Evolutionary conservation across 2,113 vertebrate species (phyloP).

Genomic region (Odontophorus gujanensis): DNA sequence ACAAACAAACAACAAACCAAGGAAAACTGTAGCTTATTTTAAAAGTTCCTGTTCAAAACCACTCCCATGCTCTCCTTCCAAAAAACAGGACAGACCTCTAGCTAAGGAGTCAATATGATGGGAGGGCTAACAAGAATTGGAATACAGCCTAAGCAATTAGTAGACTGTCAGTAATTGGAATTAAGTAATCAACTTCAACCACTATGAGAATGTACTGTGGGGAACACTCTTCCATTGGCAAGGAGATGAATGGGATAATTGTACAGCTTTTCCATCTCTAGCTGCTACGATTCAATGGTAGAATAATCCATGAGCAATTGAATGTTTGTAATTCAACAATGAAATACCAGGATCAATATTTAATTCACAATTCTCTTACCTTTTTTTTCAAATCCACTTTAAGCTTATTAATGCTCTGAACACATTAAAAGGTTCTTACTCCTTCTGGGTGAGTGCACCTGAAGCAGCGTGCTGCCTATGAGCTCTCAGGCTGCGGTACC

Average conservation of each 20-base stretch:
- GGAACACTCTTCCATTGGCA: constrained; percentile 51
- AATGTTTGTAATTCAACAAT: constrained; percentile 33
- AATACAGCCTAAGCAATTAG: constrained; percentile 65
- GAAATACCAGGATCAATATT: constrained; percentile 60
- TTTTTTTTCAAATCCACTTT: constrained; percentile 43
- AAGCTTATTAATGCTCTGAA: constrained; percentile 48
- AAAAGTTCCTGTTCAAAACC: background rate
- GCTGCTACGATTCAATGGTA: background rate
- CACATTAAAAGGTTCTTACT: constrained; percentile 26
- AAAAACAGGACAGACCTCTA: constrained; percentile 40
- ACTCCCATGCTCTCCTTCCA: background rate
- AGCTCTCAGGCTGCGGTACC: background rate
- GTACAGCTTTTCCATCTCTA: constrained; percentile 11
- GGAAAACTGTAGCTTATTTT: background rate
- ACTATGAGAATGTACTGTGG: background rate
- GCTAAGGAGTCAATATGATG: constrained; percentile 29
- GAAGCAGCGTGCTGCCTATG: background rate
- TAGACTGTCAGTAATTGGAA: constrained; percentile 65
- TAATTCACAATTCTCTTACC: constrained; percentile 53
- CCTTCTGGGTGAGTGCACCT: background rate
- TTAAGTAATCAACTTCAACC: constrained; percentile 62
- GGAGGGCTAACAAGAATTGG: constrained; percentile 55
- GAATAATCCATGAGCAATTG: constrained; percentile 41
- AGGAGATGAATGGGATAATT: constrained; percentile 52
- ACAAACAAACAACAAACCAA: background rate